Evolutionary conservation across 1,140 invertebrate species (phyloP), one percentile per base, ranked within the genome.

Genomic region (Hirudo medicinalis): DNA sequence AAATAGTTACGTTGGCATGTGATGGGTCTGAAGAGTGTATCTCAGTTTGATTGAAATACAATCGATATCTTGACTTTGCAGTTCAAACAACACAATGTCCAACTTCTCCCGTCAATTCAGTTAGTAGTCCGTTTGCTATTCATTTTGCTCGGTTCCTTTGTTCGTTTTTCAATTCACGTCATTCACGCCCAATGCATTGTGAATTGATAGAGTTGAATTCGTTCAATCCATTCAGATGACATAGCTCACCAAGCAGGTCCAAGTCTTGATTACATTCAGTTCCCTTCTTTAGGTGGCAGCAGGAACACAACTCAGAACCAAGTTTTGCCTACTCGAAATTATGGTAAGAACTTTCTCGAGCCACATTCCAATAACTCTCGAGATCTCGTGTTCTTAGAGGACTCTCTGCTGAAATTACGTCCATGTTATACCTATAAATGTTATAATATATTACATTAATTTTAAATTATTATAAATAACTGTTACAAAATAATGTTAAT

Each of bases 91-190:
- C 29, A 32, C 29, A 32, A 27, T 63, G 60, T 63, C 22, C 22
- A 70, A 36, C n/a, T 70, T 70, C 53, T 49, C 69, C 22, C 29
- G 69, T 22, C 69, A 70, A 70, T 27, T 70, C 17, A 70, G 69
- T 70, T 25, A 70, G 69, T 70, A 25, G 32, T 63, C 22, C 13
- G 22, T 63, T 63, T 63, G 4, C 22, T 32, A 27, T 32, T 63
- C 2, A 6, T 63, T 63, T 25, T 20, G 11, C 9, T 27, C 29
- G 22, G 19, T 32, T 13, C 29, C 57, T 27, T 63, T 13, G 57
- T 25, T 63, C 57, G 22, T 3, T 25, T 63, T 63, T 63, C 22
- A 32, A 32, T 63, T 63, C 57, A 13, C 29, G 19, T 25, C 29
- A 15, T 25, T 32, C 57, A 63, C 57, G 22, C 22, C 22, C 29